Evolutionary conservation across 2,888 invertebrate genomes (phyloP), one percentile per base, ranked within the genome.

Genomic region (Entomobrya proxima): DNA sequence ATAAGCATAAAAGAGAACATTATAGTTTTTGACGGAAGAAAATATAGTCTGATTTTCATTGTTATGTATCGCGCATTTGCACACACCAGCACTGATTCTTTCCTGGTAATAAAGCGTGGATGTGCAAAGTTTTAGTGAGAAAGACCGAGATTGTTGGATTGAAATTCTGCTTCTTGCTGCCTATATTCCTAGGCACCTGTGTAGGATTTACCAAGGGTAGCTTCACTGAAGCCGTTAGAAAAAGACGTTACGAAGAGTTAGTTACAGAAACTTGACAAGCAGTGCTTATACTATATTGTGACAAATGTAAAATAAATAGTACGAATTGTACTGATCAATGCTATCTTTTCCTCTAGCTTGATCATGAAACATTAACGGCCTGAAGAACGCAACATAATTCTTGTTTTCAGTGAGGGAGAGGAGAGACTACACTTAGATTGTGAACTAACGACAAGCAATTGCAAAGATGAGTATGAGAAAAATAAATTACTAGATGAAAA

Each of bases 161-260:
- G n/a, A 30, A 85, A 85, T 80, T 80, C 85, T 80, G 80, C 80
- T 75, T 64, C 32, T 40, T 35, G 80, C 80, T 50, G 85, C 74
- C 84, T 69, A 1, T 32, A n/a, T 32, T 30, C 13, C 18, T 21
- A 77, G 85, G 78, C 78, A 58, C 72, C 78, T 85, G n/a, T n/a
- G 79, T 85, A 85, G 85, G 78, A 85, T 85, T 83, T 67, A 13
- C 50, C 32, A 58, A 47, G 58, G 64, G 83, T 84, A 84, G 83
- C 83, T 84, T 85, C 80, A 47, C 72, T 85, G 85, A 85, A 85
- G 85, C 85, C 75, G 64, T 27, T 77, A 27, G n/a, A n/a, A n/a
- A n/a, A n/a, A n/a, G n/a, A n/a, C n/a, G n/a, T n/a, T n/a, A n/a
- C n/a, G n/a, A n/a, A n/a, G n/a, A n/a, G n/a, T n/a, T n/a, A 1